Evolutionary conservation across 2,888 invertebrate genomes (phyloP).

Genomic region (Diarsia mendica): DNA sequence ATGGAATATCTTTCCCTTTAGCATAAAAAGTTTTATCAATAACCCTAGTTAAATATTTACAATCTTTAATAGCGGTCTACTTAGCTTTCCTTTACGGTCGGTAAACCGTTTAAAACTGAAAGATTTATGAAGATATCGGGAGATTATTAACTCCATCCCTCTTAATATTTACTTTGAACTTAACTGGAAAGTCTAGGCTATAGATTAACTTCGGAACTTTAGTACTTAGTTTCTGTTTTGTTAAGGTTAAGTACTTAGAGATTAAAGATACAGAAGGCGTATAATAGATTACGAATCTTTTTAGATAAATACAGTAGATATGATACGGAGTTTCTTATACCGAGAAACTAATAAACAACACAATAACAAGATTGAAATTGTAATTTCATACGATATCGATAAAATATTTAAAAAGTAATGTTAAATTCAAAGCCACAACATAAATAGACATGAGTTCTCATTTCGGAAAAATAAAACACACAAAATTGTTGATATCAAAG

Average conservation of each 20-base stretch:
- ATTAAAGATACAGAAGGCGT: conserved; percentile 19
- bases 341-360: neutral
- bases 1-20: conserved; percentile 1
- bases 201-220: conserved; percentile 33
- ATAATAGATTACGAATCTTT: neutral
- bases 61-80: conserved; percentile 10
- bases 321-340: conserved; percentile 3
- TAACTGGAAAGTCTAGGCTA: conserved; percentile 20
- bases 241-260: neutral
- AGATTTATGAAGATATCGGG: conserved; percentile 36
- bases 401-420: neutral
- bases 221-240: conserved; percentile 27
- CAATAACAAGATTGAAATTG: neutral
- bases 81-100: conserved; percentile 10
- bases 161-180: conserved; percentile 33
- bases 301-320: neutral
- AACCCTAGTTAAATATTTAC: conserved; percentile 39
- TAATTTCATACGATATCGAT: neutral
- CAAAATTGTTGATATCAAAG: neutral
- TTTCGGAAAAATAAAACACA: neutral
- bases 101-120: conserved; percentile 35
- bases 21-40: conserved; percentile 27
- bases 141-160: conserved; percentile 26
- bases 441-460: no score
- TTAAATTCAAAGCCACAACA: neutral